A percentile compares a stretch with the other conserved stretches of the same genome.
These are phyloP conservation scores for Channa striata DNA, from an alignment of 2,797 vertebrate genomes.

Conservation along the genomic window DNA sequence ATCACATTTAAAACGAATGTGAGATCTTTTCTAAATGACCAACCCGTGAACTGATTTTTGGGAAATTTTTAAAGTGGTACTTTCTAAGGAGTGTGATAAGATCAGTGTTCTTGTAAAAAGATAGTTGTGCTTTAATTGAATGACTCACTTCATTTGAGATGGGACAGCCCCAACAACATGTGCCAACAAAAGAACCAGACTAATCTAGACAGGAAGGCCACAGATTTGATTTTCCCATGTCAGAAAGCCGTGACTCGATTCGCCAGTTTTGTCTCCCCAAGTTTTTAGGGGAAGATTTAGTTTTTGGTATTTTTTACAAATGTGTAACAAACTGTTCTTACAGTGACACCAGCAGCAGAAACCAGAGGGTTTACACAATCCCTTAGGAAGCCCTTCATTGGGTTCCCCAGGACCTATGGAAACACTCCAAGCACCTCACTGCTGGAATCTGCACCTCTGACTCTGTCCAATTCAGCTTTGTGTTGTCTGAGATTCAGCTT, in stretches of 20 bases:
- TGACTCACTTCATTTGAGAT: slow-evolving; percentile 42
- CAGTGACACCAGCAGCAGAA: background rate
- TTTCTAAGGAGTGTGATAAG: slow-evolving; percentile 16
- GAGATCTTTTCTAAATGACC: too few relatives aligned
- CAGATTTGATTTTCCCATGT: background rate
- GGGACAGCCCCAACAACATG: slow-evolving; percentile 18
- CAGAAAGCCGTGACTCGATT: slow-evolving; percentile 1
- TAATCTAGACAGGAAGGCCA: background rate
- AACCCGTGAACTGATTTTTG: too few relatives aligned
- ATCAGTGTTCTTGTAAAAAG: background rate
- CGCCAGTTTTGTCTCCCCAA: slow-evolving; percentile 21
- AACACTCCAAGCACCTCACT: slow-evolving; percentile 29
- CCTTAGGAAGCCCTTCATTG: slow-evolving; percentile 3
- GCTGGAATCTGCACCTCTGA: slow-evolving; percentile 48
- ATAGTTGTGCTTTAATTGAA: slow-evolving; percentile 39
- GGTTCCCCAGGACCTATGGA: slow-evolving; percentile 34
- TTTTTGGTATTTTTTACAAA: background rate
- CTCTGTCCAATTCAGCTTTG: background rate
- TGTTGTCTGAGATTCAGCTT: background rate
- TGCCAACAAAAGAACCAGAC: slow-evolving; percentile 30
- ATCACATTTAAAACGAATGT: too few relatives aligned
- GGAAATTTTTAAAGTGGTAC: background rate
- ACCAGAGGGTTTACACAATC: slow-evolving; percentile 3
- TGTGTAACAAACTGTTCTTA: background rate
- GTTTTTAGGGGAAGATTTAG: slow-evolving; percentile 1